Conservation (phyloP, 2,113 vertebrate genomes). For the Vulpes lagopus region DNA sequence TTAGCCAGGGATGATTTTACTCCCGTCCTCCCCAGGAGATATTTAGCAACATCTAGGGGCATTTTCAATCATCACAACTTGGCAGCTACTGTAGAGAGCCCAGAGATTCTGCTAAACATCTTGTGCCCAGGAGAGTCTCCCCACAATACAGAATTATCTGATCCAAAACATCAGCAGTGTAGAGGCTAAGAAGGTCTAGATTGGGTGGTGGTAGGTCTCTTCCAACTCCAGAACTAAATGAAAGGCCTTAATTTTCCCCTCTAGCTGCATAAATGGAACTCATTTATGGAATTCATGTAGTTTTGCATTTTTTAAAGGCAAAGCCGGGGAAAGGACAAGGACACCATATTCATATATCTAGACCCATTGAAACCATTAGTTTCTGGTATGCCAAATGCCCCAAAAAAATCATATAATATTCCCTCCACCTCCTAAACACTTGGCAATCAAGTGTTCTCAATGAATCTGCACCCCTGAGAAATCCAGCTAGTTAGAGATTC, state of each 20-base stretch:
- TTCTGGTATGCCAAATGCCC: not conserved
- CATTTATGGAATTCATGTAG: not conserved
- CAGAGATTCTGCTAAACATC: not conserved
- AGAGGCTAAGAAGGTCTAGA: not conserved
- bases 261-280: not conserved
- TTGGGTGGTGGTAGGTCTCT: not conserved
- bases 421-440: not conserved
- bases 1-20: not conserved
- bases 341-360: not conserved
- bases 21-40: not conserved
- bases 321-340: not conserved
- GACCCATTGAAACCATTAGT: not conserved
- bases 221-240: not conserved
- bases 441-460: not conserved
- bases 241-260: not conserved
- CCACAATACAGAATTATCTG: not conserved
- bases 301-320: not conserved
- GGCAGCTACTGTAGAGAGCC: not conserved
- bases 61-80: not conserved
- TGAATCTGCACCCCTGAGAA: not conserved
- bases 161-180: not conserved
- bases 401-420: not conserved
- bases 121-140: not conserved
- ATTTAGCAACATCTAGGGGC: not conserved
- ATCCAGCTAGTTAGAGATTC: not conserved